These are phyloP conservation scores for Ceratitis capitata DNA, from an alignment of 1,140 invertebrate species.

Conservation along the genomic window DNA sequence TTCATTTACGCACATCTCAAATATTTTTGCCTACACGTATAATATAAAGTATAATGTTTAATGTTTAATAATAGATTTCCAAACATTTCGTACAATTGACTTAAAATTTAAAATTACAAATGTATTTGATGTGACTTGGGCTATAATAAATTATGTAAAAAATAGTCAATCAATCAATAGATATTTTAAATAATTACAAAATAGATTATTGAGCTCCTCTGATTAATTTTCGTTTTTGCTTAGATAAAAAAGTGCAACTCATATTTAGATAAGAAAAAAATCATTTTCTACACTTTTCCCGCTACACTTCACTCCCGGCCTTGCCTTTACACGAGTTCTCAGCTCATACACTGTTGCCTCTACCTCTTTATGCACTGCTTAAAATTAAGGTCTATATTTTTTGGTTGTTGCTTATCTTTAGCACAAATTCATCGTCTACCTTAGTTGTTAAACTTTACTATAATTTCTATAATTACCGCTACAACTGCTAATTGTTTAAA, in stretches of 20 bases:
- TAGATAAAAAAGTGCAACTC: not conserved
- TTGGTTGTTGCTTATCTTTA: slow-evolving; percentile 17
- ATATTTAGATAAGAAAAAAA: not conserved
- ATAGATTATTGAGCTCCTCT: not conserved
- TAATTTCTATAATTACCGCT: not conserved
- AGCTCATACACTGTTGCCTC: not conserved
- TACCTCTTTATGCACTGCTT: not conserved
- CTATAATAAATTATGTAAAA: slow-evolving; percentile 19
- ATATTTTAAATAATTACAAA: not conserved
- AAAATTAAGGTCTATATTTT: not conserved
- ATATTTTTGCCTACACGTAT: not conserved
- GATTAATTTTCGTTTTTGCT: not conserved
- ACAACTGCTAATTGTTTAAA: not conserved
- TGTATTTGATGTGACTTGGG: not conserved
- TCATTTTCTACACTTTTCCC: not conserved
- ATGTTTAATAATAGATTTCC: too few species aligned
- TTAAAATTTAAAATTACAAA: not conserved
- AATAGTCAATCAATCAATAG: not conserved
- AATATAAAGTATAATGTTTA: not conserved
- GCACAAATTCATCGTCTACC: not conserved
- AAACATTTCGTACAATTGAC: not conserved
- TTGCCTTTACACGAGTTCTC: not conserved
- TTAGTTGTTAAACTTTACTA: not conserved
- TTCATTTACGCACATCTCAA: not conserved
- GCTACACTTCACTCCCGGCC: not conserved